Conservation (phyloP, 2,888 invertebrate genomes). For the Antheraea assamensis region DNA sequence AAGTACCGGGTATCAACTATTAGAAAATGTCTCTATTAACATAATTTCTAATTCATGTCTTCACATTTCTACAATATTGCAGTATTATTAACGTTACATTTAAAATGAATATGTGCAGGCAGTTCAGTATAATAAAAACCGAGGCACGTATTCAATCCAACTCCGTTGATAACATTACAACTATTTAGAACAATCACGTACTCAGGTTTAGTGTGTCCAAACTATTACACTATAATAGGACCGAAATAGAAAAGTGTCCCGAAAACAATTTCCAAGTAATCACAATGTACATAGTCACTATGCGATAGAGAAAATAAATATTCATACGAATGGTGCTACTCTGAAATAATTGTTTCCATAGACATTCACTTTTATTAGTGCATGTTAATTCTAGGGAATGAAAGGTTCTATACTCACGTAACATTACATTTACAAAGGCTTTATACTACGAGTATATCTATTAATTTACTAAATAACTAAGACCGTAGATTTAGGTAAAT, state of each 20-base stretch:
- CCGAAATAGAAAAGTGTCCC: neutral
- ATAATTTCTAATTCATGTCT: too few relatives aligned
- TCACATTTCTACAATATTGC: too few relatives aligned
- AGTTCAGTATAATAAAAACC: neutral
- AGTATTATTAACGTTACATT: too few relatives aligned
- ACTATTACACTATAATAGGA: neutral
- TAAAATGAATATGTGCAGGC: neutral
- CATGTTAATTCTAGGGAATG: neutral
- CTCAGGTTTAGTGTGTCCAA: neutral
- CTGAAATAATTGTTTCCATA: neutral
- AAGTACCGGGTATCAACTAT: too few relatives aligned
- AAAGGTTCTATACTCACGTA: neutral
- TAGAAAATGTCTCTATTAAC: too few relatives aligned
- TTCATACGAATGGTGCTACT: neutral
- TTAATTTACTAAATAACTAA: neutral
- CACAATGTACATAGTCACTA: neutral
- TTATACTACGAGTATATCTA: too few relatives aligned
- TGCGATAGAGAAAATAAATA: neutral
- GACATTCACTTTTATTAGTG: neutral
- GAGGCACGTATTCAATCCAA: neutral
- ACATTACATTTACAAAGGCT: neutral
- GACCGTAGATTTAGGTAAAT: neutral
- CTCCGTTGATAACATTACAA: neutral
- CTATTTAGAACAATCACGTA: neutral
- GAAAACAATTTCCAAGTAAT: neutral